Percentiles rank a stretch among this genome's conserved stretches.
phyloP scores from a whole-genome alignment of 2,888 invertebrate species.

The Allolobophora icterica region DNA sequence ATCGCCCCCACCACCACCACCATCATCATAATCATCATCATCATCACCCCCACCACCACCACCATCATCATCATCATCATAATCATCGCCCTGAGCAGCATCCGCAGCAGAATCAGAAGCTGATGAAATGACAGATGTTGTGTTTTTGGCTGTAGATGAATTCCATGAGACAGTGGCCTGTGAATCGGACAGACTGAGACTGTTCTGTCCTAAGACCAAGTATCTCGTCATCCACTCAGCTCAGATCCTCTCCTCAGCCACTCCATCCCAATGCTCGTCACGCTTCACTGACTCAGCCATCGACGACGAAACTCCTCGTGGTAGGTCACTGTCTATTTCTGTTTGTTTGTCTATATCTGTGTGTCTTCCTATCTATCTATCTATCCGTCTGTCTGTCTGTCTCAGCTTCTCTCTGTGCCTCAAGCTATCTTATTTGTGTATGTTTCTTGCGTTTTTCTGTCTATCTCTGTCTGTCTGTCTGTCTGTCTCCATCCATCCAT shows the following conservation, averaged over 20 bases:
- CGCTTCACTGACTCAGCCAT: not conserved
- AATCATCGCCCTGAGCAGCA: not conserved
- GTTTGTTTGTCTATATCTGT: not conserved
- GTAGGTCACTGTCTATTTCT: not conserved
- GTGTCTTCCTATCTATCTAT: not conserved
- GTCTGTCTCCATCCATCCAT: too few relatives aligned
- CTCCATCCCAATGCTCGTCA: not conserved
- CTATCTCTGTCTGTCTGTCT: not conserved
- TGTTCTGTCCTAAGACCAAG: slow-evolving; percentile 2
- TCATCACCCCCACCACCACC: not conserved
- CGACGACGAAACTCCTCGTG: not conserved
- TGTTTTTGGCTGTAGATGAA: not conserved
- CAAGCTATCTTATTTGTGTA: not conserved
- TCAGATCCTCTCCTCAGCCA: not conserved
- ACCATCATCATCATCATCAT: not conserved
- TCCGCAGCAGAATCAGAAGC: not conserved
- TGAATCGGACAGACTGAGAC: not conserved
- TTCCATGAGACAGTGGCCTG: not conserved
- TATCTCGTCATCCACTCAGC: not conserved
- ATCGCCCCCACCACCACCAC: not conserved
- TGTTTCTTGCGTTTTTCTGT: not conserved
- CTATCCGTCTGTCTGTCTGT: not conserved
- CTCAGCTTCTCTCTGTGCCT: not conserved
- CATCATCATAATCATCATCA: not conserved
- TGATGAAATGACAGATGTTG: not conserved